Base-by-base conservation (phyloP, 1,140 invertebrate genomes). In the Drosophila oshimai region DNA sequence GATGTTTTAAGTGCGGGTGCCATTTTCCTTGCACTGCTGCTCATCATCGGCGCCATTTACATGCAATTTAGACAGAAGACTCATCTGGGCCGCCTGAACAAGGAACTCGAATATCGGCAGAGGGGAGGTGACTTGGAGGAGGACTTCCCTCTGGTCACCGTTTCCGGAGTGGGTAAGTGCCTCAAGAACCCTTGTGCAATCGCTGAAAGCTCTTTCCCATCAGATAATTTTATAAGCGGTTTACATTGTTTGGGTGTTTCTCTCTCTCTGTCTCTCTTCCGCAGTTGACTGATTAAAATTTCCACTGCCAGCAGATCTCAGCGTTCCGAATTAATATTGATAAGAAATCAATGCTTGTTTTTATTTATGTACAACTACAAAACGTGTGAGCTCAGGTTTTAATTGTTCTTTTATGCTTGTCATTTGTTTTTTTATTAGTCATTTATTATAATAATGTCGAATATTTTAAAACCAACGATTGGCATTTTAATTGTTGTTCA, bases 51-150 rank as follows among this genome's bases (percentile, higher is more conserved):
- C 13, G 75, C 87, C 34, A 84, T 89, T 57, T 79, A 67, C 26
- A 50, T 89, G 62, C 87, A 89, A 42, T 42, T 80, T 36, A 58
- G 22, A 12, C 87, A 89, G 36, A 77, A 80, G 42, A 36, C 50
- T 47, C 87, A 79, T 76, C 64, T 87, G 31, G 87, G 87, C 10
- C 78, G 87, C 6, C 39, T 89, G 50, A 41, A 79, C 18, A 47
- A 47, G n/a, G 20, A 55, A 10, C 45, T 12, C 0, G 29, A 22
- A n/a, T 6, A 47, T 22, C 33, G 6, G 3, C 31, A 6, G 2
- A 26, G n/a, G 7, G 31, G 36, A 24, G 26, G 42, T 3, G 7
- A 10, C 7, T n/a, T 37, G 9, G 13, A 39, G 6, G 33, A 53
- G 12, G 34, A 24, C 26, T 28, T 50, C 9, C 9, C 37, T 13